Evolutionary conservation across 2,888 invertebrate species (phyloP).

Genomic region (Euphydryas editha): DNA sequence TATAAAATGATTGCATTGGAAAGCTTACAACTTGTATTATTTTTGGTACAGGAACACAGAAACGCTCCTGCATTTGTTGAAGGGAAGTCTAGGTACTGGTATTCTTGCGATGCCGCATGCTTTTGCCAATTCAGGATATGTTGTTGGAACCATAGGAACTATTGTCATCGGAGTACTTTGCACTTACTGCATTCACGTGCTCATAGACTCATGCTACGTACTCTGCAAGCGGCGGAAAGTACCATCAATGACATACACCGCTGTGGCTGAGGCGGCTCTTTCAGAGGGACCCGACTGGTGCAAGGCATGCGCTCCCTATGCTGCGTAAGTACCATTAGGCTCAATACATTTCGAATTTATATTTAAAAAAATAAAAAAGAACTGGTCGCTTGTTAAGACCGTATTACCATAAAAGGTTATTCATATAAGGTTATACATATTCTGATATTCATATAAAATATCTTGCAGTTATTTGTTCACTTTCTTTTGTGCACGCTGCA

Average conservation of each 20-base stretch:
- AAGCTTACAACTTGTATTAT: not conserved
- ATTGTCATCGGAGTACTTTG: conserved; percentile 93
- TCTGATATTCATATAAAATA: no score
- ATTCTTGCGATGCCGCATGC: conserved; percentile 96
- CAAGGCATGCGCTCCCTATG: conserved; percentile 85
- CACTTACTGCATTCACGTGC: conserved; percentile 96
- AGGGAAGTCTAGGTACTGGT: conserved; percentile 96
- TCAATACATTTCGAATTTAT: not conserved
- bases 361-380: no score
- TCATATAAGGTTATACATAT: no score
- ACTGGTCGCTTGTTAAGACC: no score
- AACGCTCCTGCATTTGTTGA: conserved; percentile 92
- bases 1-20: no score
- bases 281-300: conserved; percentile 89
- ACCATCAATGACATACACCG: conserved; percentile 90
- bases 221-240: conserved; percentile 83
- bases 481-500: no score
- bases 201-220: conserved; percentile 88
- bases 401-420: no score
- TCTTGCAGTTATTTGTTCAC: no score
- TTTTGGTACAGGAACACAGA: conserved; percentile 86
- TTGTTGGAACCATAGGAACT: conserved; percentile 91
- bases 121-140: conserved; percentile 91
- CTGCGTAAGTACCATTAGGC: conserved; percentile 83
- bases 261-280: conserved; percentile 90